phyloP scores from a whole-genome alignment of 2,888 invertebrate genomes.

The Plemyria rubiginata region DNA sequence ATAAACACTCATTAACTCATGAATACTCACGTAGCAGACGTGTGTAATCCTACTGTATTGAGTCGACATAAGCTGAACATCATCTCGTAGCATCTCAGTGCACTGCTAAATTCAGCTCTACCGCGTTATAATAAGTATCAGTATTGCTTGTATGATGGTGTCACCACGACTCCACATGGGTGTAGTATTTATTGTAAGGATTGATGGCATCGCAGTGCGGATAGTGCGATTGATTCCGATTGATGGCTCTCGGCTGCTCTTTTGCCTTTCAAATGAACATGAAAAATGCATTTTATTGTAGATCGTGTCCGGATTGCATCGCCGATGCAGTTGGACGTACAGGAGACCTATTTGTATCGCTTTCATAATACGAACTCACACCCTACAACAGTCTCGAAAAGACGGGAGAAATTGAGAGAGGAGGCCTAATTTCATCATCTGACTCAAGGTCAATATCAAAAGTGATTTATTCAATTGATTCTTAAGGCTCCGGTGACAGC shows the following conservation, averaged over 20 bases:
- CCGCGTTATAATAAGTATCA: not conserved
- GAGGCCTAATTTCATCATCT: too few relatives aligned
- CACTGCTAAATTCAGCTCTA: not conserved
- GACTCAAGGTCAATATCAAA: too few relatives aligned
- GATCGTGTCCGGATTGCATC: conserved; percentile 1
- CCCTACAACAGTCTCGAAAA: too few relatives aligned
- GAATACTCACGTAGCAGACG: not conserved
- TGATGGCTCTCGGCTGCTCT: conserved; percentile 41
- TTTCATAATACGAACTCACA: not conserved
- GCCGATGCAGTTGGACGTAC: too few relatives aligned
- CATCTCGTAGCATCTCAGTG: not conserved
- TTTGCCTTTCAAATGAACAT: conserved; percentile 45
- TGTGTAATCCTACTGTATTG: conserved; percentile 10
- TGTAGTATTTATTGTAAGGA: conserved; percentile 6
- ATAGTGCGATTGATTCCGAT: conserved; percentile 54
- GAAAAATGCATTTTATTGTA: conserved; percentile 38
- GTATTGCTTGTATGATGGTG: not conserved
- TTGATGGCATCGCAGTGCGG: conserved; percentile 57
- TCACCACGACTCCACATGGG: not conserved
- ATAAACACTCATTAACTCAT: conserved; percentile 12
- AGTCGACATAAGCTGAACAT: not conserved
- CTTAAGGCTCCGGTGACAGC: too few relatives aligned
- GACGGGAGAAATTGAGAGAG: too few relatives aligned
- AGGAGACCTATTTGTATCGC: not conserved
- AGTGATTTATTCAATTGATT: too few relatives aligned